Conservation (phyloP, 1,140 invertebrate genomes). For the Xylocopa sonorina region DNA sequence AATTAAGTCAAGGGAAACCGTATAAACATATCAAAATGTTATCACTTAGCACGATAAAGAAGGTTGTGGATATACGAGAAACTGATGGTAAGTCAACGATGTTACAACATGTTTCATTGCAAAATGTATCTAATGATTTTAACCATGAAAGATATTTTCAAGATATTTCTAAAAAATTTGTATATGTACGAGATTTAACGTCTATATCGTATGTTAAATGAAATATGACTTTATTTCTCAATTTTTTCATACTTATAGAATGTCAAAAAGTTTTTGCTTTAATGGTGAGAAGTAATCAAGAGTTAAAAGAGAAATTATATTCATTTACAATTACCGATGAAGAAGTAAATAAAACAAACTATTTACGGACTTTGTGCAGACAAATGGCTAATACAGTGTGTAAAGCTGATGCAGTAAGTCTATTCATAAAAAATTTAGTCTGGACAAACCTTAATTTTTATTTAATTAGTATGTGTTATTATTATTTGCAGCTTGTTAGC, state of each 20-base stretch:
- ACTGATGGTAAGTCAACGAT: conserved; percentile 85
- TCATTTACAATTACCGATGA: conserved; percentile 93
- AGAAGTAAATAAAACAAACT: conserved; percentile 89
- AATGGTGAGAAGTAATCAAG: conserved; percentile 90
- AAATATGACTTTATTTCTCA: background rate
- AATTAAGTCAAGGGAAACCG: conserved; percentile 87
- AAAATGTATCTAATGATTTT: background rate
- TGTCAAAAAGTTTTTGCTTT: conserved; percentile 95
- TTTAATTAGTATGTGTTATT: background rate
- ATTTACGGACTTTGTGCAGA: conserved; percentile 91
- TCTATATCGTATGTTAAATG: background rate
- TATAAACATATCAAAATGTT: conserved; percentile 96
- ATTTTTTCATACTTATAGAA: conserved; percentile 82
- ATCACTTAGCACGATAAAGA: conserved; percentile 92
- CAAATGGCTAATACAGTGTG: conserved; percentile 94
- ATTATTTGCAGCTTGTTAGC: conserved; percentile 24
- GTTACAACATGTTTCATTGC: background rate
- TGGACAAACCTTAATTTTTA: background rate
- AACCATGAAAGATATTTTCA: no score
- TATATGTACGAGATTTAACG: conserved; percentile 1
- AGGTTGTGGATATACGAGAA: conserved; percentile 94
- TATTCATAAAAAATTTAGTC: background rate
- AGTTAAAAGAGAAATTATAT: conserved; percentile 93
- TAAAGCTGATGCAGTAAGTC: conserved; percentile 90
- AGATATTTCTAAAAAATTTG: no score